Conservation (phyloP, 1,140 invertebrate genomes). For the Octopus sinensis region DNA sequence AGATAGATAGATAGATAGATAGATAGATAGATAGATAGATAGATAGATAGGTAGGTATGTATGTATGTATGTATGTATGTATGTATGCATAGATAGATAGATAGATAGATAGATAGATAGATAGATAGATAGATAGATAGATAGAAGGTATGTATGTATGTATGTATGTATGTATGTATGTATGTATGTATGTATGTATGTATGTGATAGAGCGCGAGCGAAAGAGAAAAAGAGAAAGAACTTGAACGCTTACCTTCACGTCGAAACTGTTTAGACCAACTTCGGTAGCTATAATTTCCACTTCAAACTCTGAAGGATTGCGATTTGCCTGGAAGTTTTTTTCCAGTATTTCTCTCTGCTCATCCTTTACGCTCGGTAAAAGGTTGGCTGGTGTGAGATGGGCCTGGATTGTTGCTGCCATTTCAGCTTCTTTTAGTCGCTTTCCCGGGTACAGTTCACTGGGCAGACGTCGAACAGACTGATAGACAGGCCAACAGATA, state of each 20-base stretch:
- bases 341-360: conserved; percentile 36
- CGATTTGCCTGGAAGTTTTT: conserved; percentile 38
- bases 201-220: conserved; percentile 12
- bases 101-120: background rate
- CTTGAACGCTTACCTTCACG: conserved; percentile 32
- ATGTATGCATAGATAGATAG: too few relatives aligned
- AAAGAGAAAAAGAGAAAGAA: background rate
- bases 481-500: background rate
- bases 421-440: background rate
- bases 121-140: background rate
- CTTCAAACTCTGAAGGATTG: conserved; percentile 42
- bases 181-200: conserved; percentile 17
- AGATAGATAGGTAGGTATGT: too few relatives aligned
- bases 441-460: background rate
- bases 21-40: too few relatives aligned
- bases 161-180: conserved; percentile 21
- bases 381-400: conserved; percentile 38
- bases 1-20: too few relatives aligned
- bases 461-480: background rate
- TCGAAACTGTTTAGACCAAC: conserved; percentile 33
- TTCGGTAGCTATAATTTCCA: conserved; percentile 39
- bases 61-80: too few relatives aligned
- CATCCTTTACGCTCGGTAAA: conserved; percentile 33
- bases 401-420: conserved; percentile 29
- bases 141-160: conserved; percentile 11